Evolutionary conservation across 2,888 invertebrate genomes (phyloP), one percentile per base, ranked within the genome.

Genomic region (Zootermopsis nevadensis): DNA sequence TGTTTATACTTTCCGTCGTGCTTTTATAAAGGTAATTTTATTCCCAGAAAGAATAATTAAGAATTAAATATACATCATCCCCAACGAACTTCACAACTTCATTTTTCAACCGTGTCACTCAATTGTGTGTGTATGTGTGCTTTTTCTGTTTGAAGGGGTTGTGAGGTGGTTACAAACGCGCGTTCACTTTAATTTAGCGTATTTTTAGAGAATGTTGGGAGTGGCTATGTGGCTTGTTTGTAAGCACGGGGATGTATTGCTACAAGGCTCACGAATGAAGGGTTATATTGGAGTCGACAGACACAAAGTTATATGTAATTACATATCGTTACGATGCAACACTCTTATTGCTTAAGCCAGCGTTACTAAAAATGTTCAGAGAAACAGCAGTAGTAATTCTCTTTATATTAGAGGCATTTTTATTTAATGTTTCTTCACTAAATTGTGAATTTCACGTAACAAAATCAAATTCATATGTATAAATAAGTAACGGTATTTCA

Each of bases 101-200:
- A 53, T 53, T 53, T 53, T 53, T 53, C 53, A 53, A 53, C 53
- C 24, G 53, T 53, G 24, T 53, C 8, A 53, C 19, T 2, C 53
- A 6, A 53, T 10, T 38, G 38, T 38, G 53, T 6, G 15, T 53
- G 19, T n/a, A n/a, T n/a, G n/a, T n/a, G n/a, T n/a, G n/a, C n/a
- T n/a, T n/a, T n/a, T n/a, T n/a, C n/a, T n/a, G n/a, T n/a, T 10
- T 22, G 53, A 24, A 24, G 53, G 53, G 24, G 53, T 6, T 22
- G 4, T 4, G 24, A 6, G 19, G 53, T 15, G 53, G 53, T 10
- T 22, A 15, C 3, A 53, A 53, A 53, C 19, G 53, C 19, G 15
- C 38, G 35, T 74, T 12, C 74, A 38, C 74, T 74, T 74, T 35
- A 74, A 74, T 74, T 74, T 74, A 74, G 35, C 24, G 38, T 74